Conservation (phyloP, 1,140 invertebrate genomes). For the Periplaneta americana region DNA sequence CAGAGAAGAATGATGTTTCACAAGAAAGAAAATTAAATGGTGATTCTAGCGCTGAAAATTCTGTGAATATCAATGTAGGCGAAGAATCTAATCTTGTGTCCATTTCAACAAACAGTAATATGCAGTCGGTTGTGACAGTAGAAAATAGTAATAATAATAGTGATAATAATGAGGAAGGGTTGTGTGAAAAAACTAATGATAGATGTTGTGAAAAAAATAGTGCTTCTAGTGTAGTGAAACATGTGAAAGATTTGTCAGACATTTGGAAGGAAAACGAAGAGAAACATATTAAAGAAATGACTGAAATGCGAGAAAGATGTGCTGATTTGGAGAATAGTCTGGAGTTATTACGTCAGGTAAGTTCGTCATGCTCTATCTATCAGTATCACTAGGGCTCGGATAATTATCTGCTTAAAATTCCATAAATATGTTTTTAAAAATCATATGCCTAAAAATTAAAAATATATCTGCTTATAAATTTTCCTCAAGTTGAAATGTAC, state of each 20-base stretch:
- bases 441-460: too few relatives aligned
- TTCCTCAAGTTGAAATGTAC: too few relatives aligned
- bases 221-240: neutral
- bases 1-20: neutral
- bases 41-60: neutral
- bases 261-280: neutral
- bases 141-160: neutral
- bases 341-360: slow-evolving; percentile 55
- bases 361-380: neutral
- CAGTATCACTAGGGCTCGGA: too few relatives aligned
- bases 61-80: neutral
- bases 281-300: neutral
- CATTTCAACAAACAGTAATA: neutral
- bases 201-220: neutral
- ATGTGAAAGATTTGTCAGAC: neutral
- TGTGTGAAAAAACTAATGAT: neutral
- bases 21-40: too few relatives aligned
- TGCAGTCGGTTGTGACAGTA: too few relatives aligned
- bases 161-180: neutral
- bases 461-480: too few relatives aligned
- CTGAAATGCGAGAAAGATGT: slow-evolving; percentile 45
- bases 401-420: too few relatives aligned
- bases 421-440: too few relatives aligned
- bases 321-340: slow-evolving; percentile 63
- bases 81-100: neutral